These are phyloP conservation scores for Gymnoscopelus microlampas DNA, from an alignment of 2,797 vertebrate species.

Conservation along the genomic window DNA sequence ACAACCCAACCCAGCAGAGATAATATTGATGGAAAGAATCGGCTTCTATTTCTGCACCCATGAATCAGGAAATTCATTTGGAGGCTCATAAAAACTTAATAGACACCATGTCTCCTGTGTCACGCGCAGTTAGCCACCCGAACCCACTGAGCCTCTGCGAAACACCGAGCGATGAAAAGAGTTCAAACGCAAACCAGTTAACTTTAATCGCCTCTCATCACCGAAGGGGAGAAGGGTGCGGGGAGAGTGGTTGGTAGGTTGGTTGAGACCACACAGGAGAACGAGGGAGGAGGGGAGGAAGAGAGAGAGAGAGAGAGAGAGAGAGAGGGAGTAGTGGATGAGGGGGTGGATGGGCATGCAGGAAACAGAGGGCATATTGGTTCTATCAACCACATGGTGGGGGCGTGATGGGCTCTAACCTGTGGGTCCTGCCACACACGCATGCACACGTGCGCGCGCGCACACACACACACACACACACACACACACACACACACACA, in stretches of 20 bases:
- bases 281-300: not conserved
- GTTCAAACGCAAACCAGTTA: constrained; percentile 44
- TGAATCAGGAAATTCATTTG: constrained; percentile 28
- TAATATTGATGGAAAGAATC: constrained; percentile 21
- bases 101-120: constrained; percentile 31
- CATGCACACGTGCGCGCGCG: constrained; percentile 6
- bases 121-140: constrained; percentile 25
- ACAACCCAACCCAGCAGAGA: constrained; percentile 14
- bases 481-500: not conserved
- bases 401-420: constrained; percentile 49
- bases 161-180: constrained; percentile 20
- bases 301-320: constrained; percentile 10
- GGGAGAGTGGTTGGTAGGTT: constrained; percentile 29
- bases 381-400: constrained; percentile 66
- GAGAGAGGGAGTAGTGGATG: constrained; percentile 24
- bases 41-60: constrained; percentile 34
- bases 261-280: constrained; percentile 47
- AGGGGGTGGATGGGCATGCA: constrained; percentile 59
- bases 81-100: constrained; percentile 49
- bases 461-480: not conserved
- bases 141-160: constrained; percentile 37
- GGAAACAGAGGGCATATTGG: constrained; percentile 62
- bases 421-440: constrained; percentile 44
- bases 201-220: constrained; percentile 44
- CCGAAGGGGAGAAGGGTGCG: constrained; percentile 22